Conservation (phyloP, 2,113 vertebrate genomes). For the Corythaixoides concolor region DNA sequence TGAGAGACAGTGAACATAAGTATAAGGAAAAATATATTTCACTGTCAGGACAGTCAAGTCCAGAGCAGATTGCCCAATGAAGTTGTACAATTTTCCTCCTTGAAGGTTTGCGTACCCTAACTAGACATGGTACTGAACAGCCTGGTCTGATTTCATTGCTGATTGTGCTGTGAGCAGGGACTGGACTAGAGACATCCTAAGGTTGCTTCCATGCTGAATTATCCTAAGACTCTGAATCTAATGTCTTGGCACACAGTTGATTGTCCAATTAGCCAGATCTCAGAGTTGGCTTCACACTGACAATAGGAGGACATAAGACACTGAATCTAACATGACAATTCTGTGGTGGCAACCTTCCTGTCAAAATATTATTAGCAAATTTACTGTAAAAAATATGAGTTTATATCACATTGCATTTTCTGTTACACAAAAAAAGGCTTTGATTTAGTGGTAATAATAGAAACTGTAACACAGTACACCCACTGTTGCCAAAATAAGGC, state of each 20-base stretch:
- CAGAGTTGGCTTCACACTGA: rapidly evolving
- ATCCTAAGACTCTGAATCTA: background rate
- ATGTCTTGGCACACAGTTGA: background rate
- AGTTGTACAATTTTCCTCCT: background rate
- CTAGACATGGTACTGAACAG: background rate
- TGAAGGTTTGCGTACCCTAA: background rate
- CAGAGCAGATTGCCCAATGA: background rate
- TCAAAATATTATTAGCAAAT: background rate
- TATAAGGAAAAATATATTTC: background rate
- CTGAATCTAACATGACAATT: background rate
- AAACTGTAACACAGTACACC: background rate
- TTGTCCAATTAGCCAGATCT: background rate
- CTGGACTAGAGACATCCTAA: background rate
- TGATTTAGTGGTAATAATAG: background rate
- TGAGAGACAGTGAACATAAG: background rate
- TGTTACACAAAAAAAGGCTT: background rate
- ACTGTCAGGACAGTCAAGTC: background rate
- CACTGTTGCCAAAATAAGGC: background rate
- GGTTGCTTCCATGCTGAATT: background rate
- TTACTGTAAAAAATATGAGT: background rate
- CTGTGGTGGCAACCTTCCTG: background rate
- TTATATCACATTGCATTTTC: background rate
- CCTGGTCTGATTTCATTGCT: background rate
- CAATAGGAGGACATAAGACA: background rate
- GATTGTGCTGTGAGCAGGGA: background rate